These are phyloP conservation scores for Eupithecia inturbata DNA, from an alignment of 2,888 invertebrate species.

Conservation along the genomic window DNA sequence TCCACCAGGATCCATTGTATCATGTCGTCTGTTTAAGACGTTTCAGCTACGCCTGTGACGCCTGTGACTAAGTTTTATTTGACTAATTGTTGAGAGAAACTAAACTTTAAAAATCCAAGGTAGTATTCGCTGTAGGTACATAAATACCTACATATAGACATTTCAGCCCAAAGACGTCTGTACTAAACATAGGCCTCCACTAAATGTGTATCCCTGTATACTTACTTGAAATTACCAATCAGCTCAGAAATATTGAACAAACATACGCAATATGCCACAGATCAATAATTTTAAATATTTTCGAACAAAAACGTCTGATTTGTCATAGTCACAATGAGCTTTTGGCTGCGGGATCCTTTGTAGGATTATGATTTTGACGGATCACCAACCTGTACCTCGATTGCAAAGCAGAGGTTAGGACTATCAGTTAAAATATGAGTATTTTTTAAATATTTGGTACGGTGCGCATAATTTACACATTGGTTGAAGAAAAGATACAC, in stretches of 20 bases:
- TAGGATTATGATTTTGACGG: constrained; percentile 72
- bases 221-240: background rate
- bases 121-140: no score
- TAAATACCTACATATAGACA: background rate
- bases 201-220: background rate
- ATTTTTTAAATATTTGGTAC: background rate
- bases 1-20: background rate
- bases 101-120: no score
- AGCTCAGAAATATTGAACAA: background rate
- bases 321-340: constrained; percentile 17
- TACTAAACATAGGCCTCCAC: background rate
- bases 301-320: constrained; percentile 12
- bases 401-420: background rate
- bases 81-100: no score
- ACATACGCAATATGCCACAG: background rate
- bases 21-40: background rate
- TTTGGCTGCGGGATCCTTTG: constrained; percentile 61
- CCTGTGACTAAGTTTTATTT: background rate
- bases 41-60: background rate
- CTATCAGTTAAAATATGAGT: background rate
- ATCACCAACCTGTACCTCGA: constrained; percentile 51
- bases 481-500: background rate
- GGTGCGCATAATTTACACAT: background rate
- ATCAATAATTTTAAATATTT: background rate
- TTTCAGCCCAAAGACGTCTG: background rate